Percentiles rank a stretch among this genome's conserved stretches.
Evolutionary conservation across 2,888 invertebrate genomes (phyloP).

Genomic region (Leucophenga montana): DNA sequence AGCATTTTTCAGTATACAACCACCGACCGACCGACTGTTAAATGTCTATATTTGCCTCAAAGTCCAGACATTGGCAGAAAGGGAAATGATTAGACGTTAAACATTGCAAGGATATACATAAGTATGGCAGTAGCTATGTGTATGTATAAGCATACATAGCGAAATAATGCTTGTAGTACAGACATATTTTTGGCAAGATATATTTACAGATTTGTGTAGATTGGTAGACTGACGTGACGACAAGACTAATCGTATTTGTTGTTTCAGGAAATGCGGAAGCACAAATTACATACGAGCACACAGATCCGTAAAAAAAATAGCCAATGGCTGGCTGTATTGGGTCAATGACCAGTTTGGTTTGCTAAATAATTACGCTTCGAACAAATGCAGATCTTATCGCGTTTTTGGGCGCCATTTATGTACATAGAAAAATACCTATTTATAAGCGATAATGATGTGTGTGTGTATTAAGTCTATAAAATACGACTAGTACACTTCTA

Average conservation of each 20-base stretch:
- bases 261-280: too few relatives aligned
- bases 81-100: conserved; percentile 62
- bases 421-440: background rate
- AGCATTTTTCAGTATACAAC: conserved; percentile 22
- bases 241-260: too few relatives aligned
- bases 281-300: background rate
- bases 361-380: background rate
- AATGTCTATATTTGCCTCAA: background rate
- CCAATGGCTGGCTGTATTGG: background rate
- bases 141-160: too few relatives aligned
- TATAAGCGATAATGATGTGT: too few relatives aligned
- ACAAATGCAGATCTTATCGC: conserved; percentile 7
- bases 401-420: background rate
- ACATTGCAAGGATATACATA: too few relatives aligned
- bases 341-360: conserved; percentile 14
- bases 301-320: background rate
- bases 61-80: conserved; percentile 69
- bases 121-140: too few relatives aligned
- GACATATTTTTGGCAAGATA: background rate
- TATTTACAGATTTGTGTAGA: too few relatives aligned
- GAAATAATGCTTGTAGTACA: background rate
- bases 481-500: too few relatives aligned
- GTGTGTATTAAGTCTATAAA: too few relatives aligned
- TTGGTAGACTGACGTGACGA: too few relatives aligned
- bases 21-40: conserved; percentile 6